These are phyloP conservation scores for Agonum fuliginosum DNA, from an alignment of 2,888 invertebrate species.

Conservation along the genomic window DNA sequence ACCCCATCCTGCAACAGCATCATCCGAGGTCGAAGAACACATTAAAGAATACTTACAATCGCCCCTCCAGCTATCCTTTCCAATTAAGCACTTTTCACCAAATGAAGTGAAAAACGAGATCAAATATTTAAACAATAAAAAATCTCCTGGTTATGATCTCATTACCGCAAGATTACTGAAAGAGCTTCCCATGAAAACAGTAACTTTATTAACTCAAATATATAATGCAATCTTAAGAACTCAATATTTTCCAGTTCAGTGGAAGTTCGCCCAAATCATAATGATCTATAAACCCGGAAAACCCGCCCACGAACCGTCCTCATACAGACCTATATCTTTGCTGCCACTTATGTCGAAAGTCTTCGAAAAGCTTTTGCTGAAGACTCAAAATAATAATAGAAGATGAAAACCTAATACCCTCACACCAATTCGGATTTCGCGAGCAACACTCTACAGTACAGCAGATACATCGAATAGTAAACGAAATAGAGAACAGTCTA, in stretches of 20 bases:
- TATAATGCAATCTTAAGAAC: constrained; percentile 60
- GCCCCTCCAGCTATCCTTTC: background rate
- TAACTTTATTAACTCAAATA: constrained; percentile 43
- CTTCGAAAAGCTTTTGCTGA: constrained; percentile 63
- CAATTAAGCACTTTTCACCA: constrained; percentile 22
- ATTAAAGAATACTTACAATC: background rate
- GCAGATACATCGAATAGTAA: too few relatives aligned
- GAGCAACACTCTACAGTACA: too few relatives aligned
- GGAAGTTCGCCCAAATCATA: too few relatives aligned
- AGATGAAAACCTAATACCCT: constrained; percentile 30
- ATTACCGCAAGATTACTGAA: constrained; percentile 62
- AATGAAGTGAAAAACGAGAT: constrained; percentile 7
- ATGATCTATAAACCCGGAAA: constrained; percentile 63
- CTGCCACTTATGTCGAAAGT: constrained; percentile 63
- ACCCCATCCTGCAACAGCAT: constrained; percentile 47
- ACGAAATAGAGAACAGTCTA: too few relatives aligned
- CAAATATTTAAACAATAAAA: constrained; percentile 48
- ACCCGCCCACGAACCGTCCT: constrained; percentile 58
- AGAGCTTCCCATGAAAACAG: constrained; percentile 47
- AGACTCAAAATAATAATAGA: constrained; percentile 56
- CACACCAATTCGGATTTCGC: too few relatives aligned
- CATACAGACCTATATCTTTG: constrained; percentile 64
- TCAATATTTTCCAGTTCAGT: constrained; percentile 62
- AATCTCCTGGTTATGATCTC: constrained; percentile 63
- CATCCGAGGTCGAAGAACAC: background rate